phyloP scores from a whole-genome alignment of 2,113 vertebrate genomes.

The Propithecus coquereli region DNA sequence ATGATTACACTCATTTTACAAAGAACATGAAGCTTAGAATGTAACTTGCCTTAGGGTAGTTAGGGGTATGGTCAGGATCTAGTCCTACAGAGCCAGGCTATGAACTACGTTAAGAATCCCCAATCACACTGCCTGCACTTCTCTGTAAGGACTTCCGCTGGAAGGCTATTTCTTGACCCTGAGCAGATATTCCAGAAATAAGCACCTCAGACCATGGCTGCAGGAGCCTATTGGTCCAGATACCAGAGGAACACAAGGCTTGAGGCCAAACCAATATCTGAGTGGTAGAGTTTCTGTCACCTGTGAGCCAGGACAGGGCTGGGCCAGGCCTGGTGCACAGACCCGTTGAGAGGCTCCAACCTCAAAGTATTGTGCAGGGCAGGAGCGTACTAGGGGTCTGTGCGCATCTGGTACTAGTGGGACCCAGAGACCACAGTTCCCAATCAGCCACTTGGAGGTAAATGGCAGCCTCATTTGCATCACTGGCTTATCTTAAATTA shows the following conservation, averaged over 20 bases:
- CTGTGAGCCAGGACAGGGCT: not conserved
- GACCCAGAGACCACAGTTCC: not conserved
- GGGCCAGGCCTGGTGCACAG: not conserved
- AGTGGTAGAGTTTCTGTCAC: not conserved
- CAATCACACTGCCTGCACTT: not conserved
- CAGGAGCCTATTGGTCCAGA: not conserved
- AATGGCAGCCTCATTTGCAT: conserved; percentile 51
- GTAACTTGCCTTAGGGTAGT: not conserved
- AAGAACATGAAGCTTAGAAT: not conserved
- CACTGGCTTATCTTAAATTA: conserved; percentile 51
- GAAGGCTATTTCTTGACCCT: not conserved
- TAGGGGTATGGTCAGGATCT: not conserved
- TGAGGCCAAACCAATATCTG: not conserved
- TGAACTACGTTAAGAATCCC: not conserved
- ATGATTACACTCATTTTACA: not conserved
- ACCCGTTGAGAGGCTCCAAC: not conserved
- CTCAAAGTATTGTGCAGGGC: too few relatives aligned
- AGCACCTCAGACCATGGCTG: not conserved
- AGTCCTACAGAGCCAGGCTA: not conserved
- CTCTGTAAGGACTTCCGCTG: not conserved
- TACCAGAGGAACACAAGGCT: not conserved
- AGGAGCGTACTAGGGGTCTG: too few relatives aligned
- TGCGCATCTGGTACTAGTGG: not conserved
- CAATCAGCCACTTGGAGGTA: not conserved
- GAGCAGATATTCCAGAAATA: not conserved